phyloP scores from a whole-genome alignment of 1,140 invertebrate species.

The Dysdera silvatica region DNA sequence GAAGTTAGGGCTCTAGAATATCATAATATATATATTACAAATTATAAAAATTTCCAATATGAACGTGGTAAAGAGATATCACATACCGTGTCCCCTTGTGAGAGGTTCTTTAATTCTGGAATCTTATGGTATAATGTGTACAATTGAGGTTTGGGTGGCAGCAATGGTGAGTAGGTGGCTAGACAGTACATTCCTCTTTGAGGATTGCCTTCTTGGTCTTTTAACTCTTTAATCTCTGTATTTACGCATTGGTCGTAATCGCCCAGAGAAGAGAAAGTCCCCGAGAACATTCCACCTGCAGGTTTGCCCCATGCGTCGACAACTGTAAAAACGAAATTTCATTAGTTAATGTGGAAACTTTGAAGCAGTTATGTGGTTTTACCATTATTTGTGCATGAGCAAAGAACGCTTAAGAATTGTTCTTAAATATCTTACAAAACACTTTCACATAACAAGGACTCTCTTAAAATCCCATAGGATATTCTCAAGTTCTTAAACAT shows the following conservation, averaged over 20 bases:
- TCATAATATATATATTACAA: too few relatives aligned
- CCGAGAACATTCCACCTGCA: constrained; percentile 33
- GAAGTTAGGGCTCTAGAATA: too few relatives aligned
- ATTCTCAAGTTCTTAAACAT: too few relatives aligned
- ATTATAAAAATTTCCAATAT: too few relatives aligned
- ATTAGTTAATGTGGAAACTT: too few relatives aligned
- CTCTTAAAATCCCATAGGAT: too few relatives aligned
- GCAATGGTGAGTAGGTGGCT: constrained; percentile 24
- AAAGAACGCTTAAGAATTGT: too few relatives aligned
- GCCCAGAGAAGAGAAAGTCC: constrained; percentile 29
- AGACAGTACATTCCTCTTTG: constrained; percentile 32
- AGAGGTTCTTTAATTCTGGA: constrained; percentile 10
- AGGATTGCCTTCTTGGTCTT: constrained; percentile 5
- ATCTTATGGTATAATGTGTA: constrained; percentile 20
- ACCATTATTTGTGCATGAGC: too few relatives aligned
- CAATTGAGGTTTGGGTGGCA: constrained; percentile 28
- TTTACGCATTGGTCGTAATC: constrained; percentile 32
- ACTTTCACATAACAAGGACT: too few relatives aligned
- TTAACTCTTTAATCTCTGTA: constrained; percentile 10
- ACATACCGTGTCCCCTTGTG: constrained; percentile 3
- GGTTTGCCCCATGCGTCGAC: constrained; percentile 36
- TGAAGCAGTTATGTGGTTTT: too few relatives aligned
- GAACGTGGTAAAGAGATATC: background rate
- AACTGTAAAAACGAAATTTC: constrained; percentile 30
- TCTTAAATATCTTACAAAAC: too few relatives aligned